These are phyloP conservation scores for Hartigia nigra DNA, from an alignment of 2,888 invertebrate genomes.

Conservation along the genomic window DNA sequence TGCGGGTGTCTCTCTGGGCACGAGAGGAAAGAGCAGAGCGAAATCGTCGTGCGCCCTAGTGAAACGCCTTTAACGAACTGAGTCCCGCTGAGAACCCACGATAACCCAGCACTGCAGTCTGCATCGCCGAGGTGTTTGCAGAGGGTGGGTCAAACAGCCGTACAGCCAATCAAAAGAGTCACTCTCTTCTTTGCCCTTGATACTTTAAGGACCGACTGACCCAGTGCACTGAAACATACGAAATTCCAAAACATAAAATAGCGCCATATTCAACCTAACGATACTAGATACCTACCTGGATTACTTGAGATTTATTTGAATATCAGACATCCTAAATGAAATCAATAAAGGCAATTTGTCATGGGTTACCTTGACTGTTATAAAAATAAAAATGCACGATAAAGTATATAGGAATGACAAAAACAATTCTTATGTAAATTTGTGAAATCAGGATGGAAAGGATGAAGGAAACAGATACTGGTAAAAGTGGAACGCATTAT, in stretches of 20 bases:
- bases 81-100: not conserved
- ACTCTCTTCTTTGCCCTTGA: not conserved
- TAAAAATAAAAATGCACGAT: not conserved
- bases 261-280: too few relatives aligned
- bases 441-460: not conserved
- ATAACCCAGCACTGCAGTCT: not conserved
- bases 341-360: too few relatives aligned
- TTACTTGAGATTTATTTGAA: too few relatives aligned
- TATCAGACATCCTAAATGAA: too few relatives aligned
- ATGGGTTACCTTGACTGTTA: too few relatives aligned
- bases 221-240: too few relatives aligned
- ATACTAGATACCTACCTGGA: too few relatives aligned
- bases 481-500: not conserved
- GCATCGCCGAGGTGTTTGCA: not conserved
- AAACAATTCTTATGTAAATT: not conserved
- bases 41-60: slow-evolving; percentile 4
- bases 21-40: not conserved
- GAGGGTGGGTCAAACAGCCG: slow-evolving; percentile 1
- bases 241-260: too few relatives aligned
- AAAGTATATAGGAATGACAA: not conserved
- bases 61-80: slow-evolving; percentile 19
- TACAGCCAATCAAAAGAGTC: slow-evolving; percentile 1
- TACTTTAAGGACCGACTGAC: too few relatives aligned
- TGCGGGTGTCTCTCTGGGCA: not conserved
- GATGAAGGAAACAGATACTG: not conserved